Conservation (phyloP, 2,113 vertebrate species). For the Pluvialis apricaria region DNA sequence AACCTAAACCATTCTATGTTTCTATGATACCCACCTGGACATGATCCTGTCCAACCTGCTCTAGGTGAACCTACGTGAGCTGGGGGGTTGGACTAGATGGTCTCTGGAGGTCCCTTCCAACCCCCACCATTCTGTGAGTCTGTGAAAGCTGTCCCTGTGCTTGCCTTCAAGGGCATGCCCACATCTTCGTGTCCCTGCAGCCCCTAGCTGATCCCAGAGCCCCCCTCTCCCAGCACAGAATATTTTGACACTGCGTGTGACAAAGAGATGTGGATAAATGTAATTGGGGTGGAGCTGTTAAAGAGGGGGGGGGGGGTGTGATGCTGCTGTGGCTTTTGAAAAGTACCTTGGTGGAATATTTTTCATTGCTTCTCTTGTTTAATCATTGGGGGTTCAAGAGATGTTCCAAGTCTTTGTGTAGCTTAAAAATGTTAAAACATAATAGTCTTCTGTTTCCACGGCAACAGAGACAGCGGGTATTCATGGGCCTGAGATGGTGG, state of each 20-base stretch:
- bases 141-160: background rate
- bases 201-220: background rate
- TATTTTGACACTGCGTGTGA: rapidly evolving
- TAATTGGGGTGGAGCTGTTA: background rate
- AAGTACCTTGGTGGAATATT: background rate
- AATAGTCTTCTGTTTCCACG: background rate
- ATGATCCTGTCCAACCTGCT: background rate
- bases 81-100: background rate
- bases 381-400: rapidly evolving
- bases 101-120: background rate
- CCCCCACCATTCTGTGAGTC: background rate
- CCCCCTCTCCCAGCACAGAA: background rate
- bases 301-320: background rate
- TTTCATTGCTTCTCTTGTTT: background rate
- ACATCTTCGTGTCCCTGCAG: background rate
- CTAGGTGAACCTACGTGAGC: background rate
- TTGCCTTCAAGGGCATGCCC: background rate
- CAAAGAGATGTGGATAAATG: background rate
- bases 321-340: background rate
- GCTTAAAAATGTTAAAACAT: background rate
- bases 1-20: too few species aligned
- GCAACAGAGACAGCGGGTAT: background rate
- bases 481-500: background rate
- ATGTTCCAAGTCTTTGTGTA: background rate
- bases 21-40: background rate